phyloP scores from a whole-genome alignment of 2,113 vertebrate genomes.

The Lepus europaeus region DNA sequence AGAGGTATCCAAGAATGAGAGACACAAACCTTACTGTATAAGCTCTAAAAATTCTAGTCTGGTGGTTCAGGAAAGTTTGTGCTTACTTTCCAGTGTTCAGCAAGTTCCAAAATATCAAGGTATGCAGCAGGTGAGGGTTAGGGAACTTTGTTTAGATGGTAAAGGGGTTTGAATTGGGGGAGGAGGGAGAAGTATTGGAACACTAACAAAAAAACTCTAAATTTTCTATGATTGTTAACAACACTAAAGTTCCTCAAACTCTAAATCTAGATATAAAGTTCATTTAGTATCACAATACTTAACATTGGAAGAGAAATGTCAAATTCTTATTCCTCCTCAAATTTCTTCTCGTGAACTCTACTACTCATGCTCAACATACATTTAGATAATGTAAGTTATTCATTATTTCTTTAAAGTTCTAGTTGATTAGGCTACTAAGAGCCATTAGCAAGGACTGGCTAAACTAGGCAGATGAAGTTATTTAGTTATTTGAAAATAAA shows the following conservation, averaged over 20 bases:
- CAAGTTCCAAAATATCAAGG: slow-evolving; percentile 10
- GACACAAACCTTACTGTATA: background rate
- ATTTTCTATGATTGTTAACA: slow-evolving; percentile 27
- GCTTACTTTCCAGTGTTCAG: background rate
- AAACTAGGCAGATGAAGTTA: background rate
- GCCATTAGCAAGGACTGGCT: background rate
- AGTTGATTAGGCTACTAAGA: background rate
- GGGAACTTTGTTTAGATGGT: background rate
- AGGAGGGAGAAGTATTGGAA: background rate
- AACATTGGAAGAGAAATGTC: slow-evolving; percentile 43
- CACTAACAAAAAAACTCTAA: slow-evolving; percentile 21
- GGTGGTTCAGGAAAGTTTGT: background rate
- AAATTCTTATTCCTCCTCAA: slow-evolving; percentile 64
- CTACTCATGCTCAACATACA: background rate
- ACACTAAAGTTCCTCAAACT: slow-evolving; percentile 62
- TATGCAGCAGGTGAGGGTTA: background rate
- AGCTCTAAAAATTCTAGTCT: background rate
- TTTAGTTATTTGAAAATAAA: background rate
- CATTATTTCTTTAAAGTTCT: slow-evolving; percentile 42
- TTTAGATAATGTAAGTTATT: slow-evolving; percentile 35
- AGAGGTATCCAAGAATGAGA: background rate
- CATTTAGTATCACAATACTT: slow-evolving; percentile 22
- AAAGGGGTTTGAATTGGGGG: background rate
- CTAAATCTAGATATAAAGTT: slow-evolving; percentile 62
- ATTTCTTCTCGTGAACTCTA: slow-evolving; percentile 48